These are phyloP conservation scores for Drosophila anceps DNA, from an alignment of 2,888 invertebrate species.

Conservation along the genomic window DNA sequence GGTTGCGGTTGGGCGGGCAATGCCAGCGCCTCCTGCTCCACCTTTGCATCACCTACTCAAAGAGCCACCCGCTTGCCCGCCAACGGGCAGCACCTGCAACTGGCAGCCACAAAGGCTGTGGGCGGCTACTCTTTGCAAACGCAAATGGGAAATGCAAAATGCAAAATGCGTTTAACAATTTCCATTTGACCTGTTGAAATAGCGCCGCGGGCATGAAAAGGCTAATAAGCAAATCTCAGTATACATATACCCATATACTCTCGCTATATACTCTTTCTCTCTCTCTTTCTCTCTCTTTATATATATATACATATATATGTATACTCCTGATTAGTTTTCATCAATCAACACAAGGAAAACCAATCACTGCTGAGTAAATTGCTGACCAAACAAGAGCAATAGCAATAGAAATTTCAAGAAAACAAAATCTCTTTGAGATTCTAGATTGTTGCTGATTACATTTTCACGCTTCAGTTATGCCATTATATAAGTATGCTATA, in stretches of 20 bases:
- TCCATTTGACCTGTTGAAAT: conserved; percentile 26
- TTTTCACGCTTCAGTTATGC: no score
- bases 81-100: conserved; percentile 4
- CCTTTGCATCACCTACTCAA: neutral
- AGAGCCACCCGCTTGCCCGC: neutral
- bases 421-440: no score
- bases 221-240: neutral
- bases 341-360: no score
- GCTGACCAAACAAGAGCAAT: no score
- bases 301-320: no score
- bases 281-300: no score
- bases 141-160: conserved; percentile 2
- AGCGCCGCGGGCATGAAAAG: neutral
- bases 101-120: conserved; percentile 11
- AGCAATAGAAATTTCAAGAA: no score
- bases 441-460: no score
- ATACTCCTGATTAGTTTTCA: no score
- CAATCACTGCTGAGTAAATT: no score
- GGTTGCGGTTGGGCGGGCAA: conserved; percentile 5
- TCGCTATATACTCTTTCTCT: neutral
- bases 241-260: neutral
- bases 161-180: conserved; percentile 15
- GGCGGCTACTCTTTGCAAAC: conserved; percentile 2
- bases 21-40: neutral
- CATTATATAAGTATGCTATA: no score